Evolutionary conservation across 2,888 invertebrate species (phyloP), one percentile per base, ranked within the genome.

Genomic region (Lycophotia porphyrea): DNA sequence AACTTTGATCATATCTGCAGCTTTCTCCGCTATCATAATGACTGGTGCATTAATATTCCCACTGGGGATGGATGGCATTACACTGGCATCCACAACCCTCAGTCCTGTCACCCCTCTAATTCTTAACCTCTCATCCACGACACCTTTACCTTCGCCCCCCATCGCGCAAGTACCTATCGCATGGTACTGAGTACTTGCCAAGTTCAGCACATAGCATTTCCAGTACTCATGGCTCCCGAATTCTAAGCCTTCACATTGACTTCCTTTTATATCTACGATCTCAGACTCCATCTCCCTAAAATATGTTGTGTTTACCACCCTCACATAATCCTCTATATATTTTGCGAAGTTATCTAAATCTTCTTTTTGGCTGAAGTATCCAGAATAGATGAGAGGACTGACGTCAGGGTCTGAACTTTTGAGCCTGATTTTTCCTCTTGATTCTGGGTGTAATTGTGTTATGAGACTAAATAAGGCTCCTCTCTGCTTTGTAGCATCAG

Each of bases 21-120:
- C 98, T 89, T 98, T 98, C 90, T 98, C 98, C 0, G 98, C 98
- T 55, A 98, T 98, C 98, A 98, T 98, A 63, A 98, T 97, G 1
- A 97, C 97, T 0, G 98, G 98, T 0, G 98, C 98, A 88, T 98
- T 98, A 0, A 98, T 98, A 90, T 98, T 98, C 0, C 98, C 98
- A 47, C 97, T 98, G 0, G 97, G 96, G 71, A 98, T 98, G 1
- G 95, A 97, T 0, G 98, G 98, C 98, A 99, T 98, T 24, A 98
- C 97, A 85, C 98, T 98, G 0, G 98, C 98, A 90, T 99, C 99
- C 1, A 98, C 97, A 0, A 99, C 98, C 44, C 98, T 93, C 13
- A 98, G 90, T 1, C 96, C 93, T 70, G 93, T 92, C 1, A 97
- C 93, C 0, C 97, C 97, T 82, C 97, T 93, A 0, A 97, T 97